Evolutionary conservation across 92 coral and sea anemone species (phyloP), one percentile per base, ranked within the genome.

Genomic region (Epizoanthus stellaris): DNA sequence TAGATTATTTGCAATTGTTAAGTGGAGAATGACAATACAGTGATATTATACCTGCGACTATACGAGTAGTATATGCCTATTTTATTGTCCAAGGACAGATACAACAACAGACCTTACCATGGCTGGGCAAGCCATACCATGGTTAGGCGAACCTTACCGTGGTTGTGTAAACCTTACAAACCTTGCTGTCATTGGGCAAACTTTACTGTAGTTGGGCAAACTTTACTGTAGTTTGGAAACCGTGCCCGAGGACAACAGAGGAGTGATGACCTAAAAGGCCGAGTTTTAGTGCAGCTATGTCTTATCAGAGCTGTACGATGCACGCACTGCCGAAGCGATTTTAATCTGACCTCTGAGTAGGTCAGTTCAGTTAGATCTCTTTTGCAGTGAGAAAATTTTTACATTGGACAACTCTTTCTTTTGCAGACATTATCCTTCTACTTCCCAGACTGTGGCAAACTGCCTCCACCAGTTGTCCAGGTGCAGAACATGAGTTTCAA

Each of bases 401-500:
- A 0, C 19, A 11, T 60, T 17, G 52, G 42, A 30, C 66, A 63
- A 75, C 30, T 70, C 56, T 38, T 45, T 30, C 60, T 38, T 70
- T 63, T 45, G 42, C 84, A 96, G 99, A 90, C 85, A 36, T 69
- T 96, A 66, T 74, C 92, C 6, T 96, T 96, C 87, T 91, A 86
- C 70, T 96, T 96, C 79, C 96, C 96, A 86, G 98, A 95, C 77
- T 96, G 99, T 85, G 99, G 98, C 9, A 96, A 94, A 58, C 95
- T 96, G 30, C 95, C 98, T 7, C 99, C 98, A n/a, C 99, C 99
- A 23, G 99, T 96, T 45, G 93, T 96, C 63, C 98, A 95, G 84
- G 99, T 96, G 54, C 99, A 96, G 83, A 81, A 89, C 10, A 89
- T 95, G 93, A 95, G 94, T 76, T 96, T 96, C 80, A 80, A 82